These are phyloP conservation scores for Xylota segnis DNA, from an alignment of 2,888 invertebrate genomes.

Conservation along the genomic window DNA sequence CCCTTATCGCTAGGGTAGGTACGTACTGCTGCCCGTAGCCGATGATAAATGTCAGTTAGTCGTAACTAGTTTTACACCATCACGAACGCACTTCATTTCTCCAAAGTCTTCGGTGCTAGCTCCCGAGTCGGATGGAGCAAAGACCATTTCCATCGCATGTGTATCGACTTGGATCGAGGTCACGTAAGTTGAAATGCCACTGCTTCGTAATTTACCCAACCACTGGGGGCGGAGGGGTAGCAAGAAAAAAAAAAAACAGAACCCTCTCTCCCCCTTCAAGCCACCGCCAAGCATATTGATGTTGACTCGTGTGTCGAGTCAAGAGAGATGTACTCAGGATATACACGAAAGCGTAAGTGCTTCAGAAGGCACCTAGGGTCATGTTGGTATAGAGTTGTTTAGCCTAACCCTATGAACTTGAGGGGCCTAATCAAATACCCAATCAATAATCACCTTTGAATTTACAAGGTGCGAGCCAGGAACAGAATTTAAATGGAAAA, in stretches of 20 bases:
- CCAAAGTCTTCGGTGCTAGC: slow-evolving; percentile 51
- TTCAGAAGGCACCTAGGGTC: background rate
- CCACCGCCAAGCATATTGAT: background rate
- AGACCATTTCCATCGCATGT: slow-evolving; percentile 39
- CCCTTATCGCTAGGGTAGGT: slow-evolving; percentile 50
- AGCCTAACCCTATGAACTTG: background rate
- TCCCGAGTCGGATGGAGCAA: slow-evolving; percentile 25
- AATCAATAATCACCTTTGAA: slow-evolving; percentile 57
- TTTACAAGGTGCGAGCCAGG: slow-evolving; percentile 3
- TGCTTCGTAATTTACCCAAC: slow-evolving; percentile 56
- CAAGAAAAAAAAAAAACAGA: slow-evolving; percentile 10
- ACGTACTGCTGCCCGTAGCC: slow-evolving; percentile 49
- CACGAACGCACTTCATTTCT: slow-evolving; percentile 69
- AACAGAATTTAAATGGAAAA: slow-evolving; percentile 38
- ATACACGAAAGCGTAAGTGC: slow-evolving; percentile 5
- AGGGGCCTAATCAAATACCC: slow-evolving; percentile 59
- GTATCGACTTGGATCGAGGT: slow-evolving; percentile 62
- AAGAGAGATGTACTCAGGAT: slow-evolving; percentile 7
- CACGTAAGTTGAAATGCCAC: slow-evolving; percentile 68
- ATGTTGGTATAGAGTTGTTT: background rate
- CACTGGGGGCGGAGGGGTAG: background rate
- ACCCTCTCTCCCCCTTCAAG: background rate
- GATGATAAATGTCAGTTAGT: slow-evolving; percentile 74
- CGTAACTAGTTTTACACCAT: slow-evolving; percentile 70
- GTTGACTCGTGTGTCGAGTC: slow-evolving; percentile 14